Base-by-base conservation (phyloP, 1,140 invertebrate species). In the Heliconius melpomene region DNA sequence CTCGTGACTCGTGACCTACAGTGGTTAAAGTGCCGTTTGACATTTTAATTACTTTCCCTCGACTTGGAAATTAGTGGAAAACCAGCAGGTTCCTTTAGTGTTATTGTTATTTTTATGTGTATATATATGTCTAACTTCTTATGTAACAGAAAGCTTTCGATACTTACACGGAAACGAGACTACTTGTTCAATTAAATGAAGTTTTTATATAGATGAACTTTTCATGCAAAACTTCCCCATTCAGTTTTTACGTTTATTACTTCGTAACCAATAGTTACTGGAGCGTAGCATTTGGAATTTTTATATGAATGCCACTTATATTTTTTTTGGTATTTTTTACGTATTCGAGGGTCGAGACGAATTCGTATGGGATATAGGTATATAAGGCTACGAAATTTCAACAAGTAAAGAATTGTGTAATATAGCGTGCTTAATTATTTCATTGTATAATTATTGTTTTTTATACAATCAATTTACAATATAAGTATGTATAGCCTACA, bases 1-100 rank as follows among this genome's bases (percentile, higher is more conserved):
- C 70, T 72, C 76, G 76, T 77, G 57, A 75, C 50, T 75, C 57
- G 75, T 72, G 75, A 77, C 60, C 75, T 77, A 72, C 71, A 72
- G 71, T 72, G 71, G 71, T 72, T 40, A 72, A 72, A 72, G 71
- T 72, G 36, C 7, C 36, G 71, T 72, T 36, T 72, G 71, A 72
- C 23, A 29, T 66, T 66, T 66, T 66, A 66, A 66, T 66, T 66
- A 66, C 60, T 66, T 66, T 26, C 11, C 9, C 23, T 66, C 60
- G 7, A 29, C 60, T 66, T 29, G 60, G 13, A 66, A 66, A 66
- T 66, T 66, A 66, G 3, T 26, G 23, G 11, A 29, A 26, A 66
- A 16, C 60, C 1, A 9, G 5, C 60, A 29, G 29, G 23, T 66
- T 66, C 18, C 23, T 66, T 66, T 29, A 66, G 13, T 66, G 13